Evolutionary conservation across 2,888 invertebrate genomes (phyloP), one percentile per base, ranked within the genome.

Genomic region (Troglohyphantes excavatus): DNA sequence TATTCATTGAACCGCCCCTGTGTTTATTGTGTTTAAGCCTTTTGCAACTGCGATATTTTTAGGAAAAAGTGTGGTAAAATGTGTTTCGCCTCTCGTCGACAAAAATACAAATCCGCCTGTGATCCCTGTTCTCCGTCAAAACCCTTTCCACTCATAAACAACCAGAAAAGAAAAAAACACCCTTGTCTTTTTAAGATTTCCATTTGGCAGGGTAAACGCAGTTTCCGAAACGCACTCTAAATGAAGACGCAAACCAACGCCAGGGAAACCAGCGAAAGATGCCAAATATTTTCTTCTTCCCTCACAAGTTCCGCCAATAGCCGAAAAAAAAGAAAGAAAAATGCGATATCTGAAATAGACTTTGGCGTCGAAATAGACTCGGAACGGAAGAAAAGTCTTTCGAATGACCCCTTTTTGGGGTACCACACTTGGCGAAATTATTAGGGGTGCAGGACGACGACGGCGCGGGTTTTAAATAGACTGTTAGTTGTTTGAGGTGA

Each of bases 191-290:
- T 39, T 39, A 33, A 59, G 75, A 72, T 61, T 59, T 46, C 29
- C 29, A 11, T 75, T 75, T 75, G 75, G 75, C 75, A 75, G 75
- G 23, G 39, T 13, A 33, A 33, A 6, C 33, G 33, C 53, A 5
- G 53, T 7, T 13, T 13, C 33, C 46, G 59, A 75, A 59, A 61
- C 9, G 23, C 63, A 46, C 27, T 81, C 85, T 76, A 85, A 85
- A 85, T 85, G 76, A 75, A 85, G 85, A 84, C 85, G 67, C 17
- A 65, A 85, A 59, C 67, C 65, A 76, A 46, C 78, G 85, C 86
- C 63, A 86, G 78, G 2, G 43, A 61, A 78, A 70, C 67, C 9
- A 23, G 61, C 29, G 78, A 67, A 21, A n/a, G 72, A 79, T 86
- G 86, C 86, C 86, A 86, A 86, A 78, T 86, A 78, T 78, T 76